Base-by-base conservation (phyloP, 2,797 vertebrate genomes). In the Microctenopoma steveboyesi region DNA sequence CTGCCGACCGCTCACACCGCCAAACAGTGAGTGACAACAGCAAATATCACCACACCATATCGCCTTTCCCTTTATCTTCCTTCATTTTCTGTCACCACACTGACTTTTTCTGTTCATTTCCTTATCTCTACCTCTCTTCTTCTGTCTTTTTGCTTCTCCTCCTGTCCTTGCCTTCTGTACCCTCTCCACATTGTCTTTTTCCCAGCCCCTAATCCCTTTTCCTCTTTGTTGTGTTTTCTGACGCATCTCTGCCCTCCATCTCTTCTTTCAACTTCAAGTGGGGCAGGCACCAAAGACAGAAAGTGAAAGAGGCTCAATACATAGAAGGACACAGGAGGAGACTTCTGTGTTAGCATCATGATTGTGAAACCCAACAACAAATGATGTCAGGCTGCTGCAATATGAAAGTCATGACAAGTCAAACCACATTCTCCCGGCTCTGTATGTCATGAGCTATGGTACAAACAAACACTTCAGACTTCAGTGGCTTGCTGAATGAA, bases 21-120 rank as follows among this genome's bases (percentile, higher is more conserved):
- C 92, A 87, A 88, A 91, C 89, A 85, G 75, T 87, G 64, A 89
- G 69, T 84, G 78, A 88, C 88, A 82, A 92, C 56, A 69, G 78
- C 78, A 81, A 88, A 89, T 86, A 79, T 83, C 65, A 28, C 47
- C 71, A 74, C 69, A 72, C 47, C 54, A 27, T 30, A 46, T 52
- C 42, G 57, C 65, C 72, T 46, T 58, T 63, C 73, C 53, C 69
- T 85, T 80, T 74, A 80, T 83, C 77, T 84, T 68, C 40, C 48
- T 35, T 72, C 28, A 39, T 53, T 77, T 71, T 75, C 59, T 65
- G 45, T 76, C 74, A 56, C 8, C 45, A 51, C 40, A 49, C 11
- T 25, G 28, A 47, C 76, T 67, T 81, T 79, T 72, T 60, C 39
- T n/a, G 50, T 69, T 69, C 42, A 30, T 69, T 60, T 55, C 12